Base-by-base conservation (phyloP, 2,113 vertebrate genomes). In the Sylvicapra grimmia region DNA sequence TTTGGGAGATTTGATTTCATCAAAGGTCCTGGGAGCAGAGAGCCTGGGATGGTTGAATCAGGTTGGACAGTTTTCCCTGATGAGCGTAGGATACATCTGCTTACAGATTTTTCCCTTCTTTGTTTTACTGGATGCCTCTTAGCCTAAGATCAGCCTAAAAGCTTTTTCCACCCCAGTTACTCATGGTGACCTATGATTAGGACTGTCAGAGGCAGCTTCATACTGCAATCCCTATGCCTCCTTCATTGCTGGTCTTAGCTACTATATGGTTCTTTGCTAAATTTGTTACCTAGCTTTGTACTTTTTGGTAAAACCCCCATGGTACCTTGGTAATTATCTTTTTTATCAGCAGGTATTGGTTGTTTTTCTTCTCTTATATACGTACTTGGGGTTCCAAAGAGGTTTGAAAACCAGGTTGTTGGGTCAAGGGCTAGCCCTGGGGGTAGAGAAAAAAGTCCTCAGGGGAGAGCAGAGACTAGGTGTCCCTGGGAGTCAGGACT, bases 1-100 rank as follows among this genome's bases (percentile, higher is more conserved):
- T 96, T 92, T 94, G 63, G 40, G 91, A 84, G 53, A n/a, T 68
- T 92, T 88, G 53, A 90, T 94, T 94, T 88, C 4, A 25, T 96
- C 49, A 92, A 79, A 86, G 59, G 21, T 93, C 44, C 61, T 58
- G 54, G 82, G 53, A 63, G 10, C 33, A 75, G 61, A 96, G 36
- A 56, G 23, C 11, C 47, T 94, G 56, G 63, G 8, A 63, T 84
- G 25, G 1, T 61, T 54, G 58, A 86, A 90, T 29, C 33, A 88
- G 36, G 4, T 89, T 86, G 79, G 33, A 58, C 33, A 82, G 9
- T 90, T 6, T 89, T 92, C 21, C 53, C 31, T 77, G 54, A 92
- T 75, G 63, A 63, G 79, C 2, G 1, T 75, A 36, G 84, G 23
- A 68, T 23, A 61, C 12, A 49, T 94, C 13, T 86, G 27, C n/a